A percentile compares a stretch with the other conserved stretches of the same genome.
Evolutionary conservation across 2,797 vertebrate genomes (phyloP).

Genomic region (Liasis olivaceus): DNA sequence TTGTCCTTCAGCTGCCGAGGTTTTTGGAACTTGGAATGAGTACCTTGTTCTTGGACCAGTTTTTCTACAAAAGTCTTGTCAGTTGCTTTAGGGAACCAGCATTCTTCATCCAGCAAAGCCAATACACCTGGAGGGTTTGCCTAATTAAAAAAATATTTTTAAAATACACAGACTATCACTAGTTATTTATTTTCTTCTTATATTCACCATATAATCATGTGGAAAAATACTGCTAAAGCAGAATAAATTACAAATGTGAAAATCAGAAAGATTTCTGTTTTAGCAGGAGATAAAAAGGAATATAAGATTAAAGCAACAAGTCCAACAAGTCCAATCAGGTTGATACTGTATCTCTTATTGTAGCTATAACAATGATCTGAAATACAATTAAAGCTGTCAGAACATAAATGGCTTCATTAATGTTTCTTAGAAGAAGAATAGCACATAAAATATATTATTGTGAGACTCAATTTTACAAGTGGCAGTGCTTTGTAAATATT

Average conservation of each 20-base stretch:
- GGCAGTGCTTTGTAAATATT: background rate
- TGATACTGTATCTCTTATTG: background rate
- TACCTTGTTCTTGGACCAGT: slow-evolving; percentile 93
- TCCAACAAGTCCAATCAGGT: background rate
- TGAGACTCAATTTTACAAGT: background rate
- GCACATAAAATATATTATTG: background rate
- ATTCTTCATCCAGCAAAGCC: slow-evolving; percentile 95
- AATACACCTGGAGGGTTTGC: slow-evolving; percentile 94
- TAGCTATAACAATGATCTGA: background rate
- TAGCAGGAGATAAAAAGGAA: background rate
- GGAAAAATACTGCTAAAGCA: background rate
- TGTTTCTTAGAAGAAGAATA: background rate
- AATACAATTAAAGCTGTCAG: background rate
- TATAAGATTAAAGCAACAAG: background rate
- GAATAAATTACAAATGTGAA: background rate
- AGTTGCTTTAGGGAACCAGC: slow-evolving; percentile 98
- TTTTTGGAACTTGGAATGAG: slow-evolving; percentile 95
- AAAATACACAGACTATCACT: background rate
- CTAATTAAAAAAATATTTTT: slow-evolving; percentile 65
- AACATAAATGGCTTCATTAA: background rate
- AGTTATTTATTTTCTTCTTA: background rate
- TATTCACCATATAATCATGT: background rate
- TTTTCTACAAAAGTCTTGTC: slow-evolving; percentile 99
- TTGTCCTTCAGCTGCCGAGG: slow-evolving; percentile 97
- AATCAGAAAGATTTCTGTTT: background rate